These are phyloP conservation scores for Drosophila aldrichi DNA, from an alignment of 2,888 invertebrate genomes.

Conservation along the genomic window DNA sequence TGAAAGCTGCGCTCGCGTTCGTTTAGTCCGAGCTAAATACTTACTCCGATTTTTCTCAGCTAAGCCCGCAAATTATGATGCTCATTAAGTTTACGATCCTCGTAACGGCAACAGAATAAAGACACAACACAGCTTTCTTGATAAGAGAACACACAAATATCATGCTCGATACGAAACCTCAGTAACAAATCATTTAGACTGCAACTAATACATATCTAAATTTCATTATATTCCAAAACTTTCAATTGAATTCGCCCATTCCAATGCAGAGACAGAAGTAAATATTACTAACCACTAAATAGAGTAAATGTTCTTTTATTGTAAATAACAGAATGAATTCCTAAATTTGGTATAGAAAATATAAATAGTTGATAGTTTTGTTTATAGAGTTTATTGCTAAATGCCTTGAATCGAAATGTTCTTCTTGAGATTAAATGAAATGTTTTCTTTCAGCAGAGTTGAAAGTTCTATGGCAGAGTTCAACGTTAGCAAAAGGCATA, in stretches of 20 bases:
- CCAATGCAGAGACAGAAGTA: background rate
- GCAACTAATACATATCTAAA: background rate
- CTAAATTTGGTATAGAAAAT: background rate
- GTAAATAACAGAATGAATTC: background rate
- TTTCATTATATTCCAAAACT: background rate
- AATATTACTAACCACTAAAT: background rate
- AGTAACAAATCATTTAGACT: background rate
- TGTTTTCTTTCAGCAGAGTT: conserved; percentile 59
- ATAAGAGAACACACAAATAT: background rate
- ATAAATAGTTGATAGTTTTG: background rate
- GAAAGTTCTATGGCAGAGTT: conserved; percentile 46
- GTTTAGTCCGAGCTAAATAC: conserved; percentile 1
- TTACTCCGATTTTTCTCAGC: background rate
- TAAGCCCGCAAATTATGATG: background rate
- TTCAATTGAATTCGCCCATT: background rate
- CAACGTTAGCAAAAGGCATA: conserved; percentile 63
- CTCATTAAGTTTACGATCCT: background rate
- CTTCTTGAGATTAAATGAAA: conserved; percentile 6
- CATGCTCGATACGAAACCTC: background rate
- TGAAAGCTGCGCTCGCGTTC: conserved; percentile 31
- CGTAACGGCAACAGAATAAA: background rate
- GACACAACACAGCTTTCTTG: background rate
- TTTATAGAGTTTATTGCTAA: background rate
- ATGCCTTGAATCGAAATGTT: background rate
- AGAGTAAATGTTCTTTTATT: background rate